Base-by-base conservation (phyloP, 1,140 invertebrate genomes). In the Dreissena rostriformis region DNA sequence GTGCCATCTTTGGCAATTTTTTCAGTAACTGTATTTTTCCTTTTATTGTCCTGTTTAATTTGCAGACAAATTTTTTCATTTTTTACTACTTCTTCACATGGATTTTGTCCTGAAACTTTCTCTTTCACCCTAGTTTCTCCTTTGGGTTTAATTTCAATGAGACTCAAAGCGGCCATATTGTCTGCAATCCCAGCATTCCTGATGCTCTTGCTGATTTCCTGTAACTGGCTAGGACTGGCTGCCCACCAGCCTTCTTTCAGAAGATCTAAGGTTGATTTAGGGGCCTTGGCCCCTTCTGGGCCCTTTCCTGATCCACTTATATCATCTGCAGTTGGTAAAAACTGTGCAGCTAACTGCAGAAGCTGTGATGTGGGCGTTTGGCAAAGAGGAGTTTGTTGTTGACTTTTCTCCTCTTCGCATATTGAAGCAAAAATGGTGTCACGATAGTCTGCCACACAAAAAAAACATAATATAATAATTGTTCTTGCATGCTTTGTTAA, bases 341-440 rank as follows among this genome's bases (percentile, higher is more conserved):
- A 87, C 81, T 89, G 86, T 22, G 90, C 90, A 49, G 91, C 91
- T 73, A 91, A 77, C 24, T 91, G 90, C 5, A 92, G 81, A 11
- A 92, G 79, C 52, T 92, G 88, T 0, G 91, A 88, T 11, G 89
- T 89, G 0, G 91, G 91, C 17, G 91, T 92, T 51, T 77, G 88
- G 82, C 89, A 91, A 10, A 91, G 88, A 8, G 91, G 91, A 19
- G 88, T 90, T 66, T 88, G 85, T 71, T 89, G 89, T 39, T 86
- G 86, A 28, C 71, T 83, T 74, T 89, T 88, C 52, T 92, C 91
- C 11, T 92, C 89, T 28, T 87, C 86, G 52, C 85, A 86, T 28
- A 91, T 61, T 24, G 75, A 73, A 75, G 52, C 26, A 65, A 72
- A 87, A 65, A 85, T 63, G 24, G 49, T 71, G 51, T 86, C 80